Conservation (phyloP, 2,888 invertebrate genomes). For the Caenorhabditis angaria region DNA sequence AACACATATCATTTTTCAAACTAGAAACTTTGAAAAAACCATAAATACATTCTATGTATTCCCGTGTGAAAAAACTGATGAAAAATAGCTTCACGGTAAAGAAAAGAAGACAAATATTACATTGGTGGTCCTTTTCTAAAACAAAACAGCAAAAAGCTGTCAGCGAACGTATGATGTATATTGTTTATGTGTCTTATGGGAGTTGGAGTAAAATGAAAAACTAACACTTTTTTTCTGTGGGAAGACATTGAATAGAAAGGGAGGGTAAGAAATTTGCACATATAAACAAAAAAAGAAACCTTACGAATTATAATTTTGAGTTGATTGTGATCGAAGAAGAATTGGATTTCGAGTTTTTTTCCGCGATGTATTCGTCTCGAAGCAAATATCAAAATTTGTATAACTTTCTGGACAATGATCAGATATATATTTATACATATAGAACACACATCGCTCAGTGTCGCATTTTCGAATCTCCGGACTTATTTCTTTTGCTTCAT, state of each 20-base stretch:
- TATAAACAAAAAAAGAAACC: not conserved
- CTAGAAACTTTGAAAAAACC: no score
- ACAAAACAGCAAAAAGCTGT: conserved; percentile 16
- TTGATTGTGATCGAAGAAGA: not conserved
- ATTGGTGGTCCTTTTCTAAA: not conserved
- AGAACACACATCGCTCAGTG: conserved; percentile 44
- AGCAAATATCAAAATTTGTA: conserved; percentile 44
- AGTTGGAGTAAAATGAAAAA: conserved; percentile 10
- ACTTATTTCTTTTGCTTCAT: conserved; percentile 44
- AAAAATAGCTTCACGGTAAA: conserved; percentile 4
- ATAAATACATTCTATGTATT: no score
- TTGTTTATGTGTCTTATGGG: conserved; percentile 34
- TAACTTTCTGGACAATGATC: conserved; percentile 37
- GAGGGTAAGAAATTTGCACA: not conserved
- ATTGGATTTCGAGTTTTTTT: not conserved
- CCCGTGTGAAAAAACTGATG: conserved; percentile 36
- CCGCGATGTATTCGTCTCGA: conserved; percentile 45
- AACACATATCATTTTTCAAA: no score
- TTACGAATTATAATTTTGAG: not conserved
- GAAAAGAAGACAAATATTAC: not conserved
- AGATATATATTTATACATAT: conserved; percentile 52
- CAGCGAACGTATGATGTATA: conserved; percentile 25
- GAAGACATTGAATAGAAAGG: not conserved
- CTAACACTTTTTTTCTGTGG: not conserved
- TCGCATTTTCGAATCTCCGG: conserved; percentile 50